Conservation (phyloP, 2,797 vertebrate species). For the Thaleichthys pacificus region DNA sequence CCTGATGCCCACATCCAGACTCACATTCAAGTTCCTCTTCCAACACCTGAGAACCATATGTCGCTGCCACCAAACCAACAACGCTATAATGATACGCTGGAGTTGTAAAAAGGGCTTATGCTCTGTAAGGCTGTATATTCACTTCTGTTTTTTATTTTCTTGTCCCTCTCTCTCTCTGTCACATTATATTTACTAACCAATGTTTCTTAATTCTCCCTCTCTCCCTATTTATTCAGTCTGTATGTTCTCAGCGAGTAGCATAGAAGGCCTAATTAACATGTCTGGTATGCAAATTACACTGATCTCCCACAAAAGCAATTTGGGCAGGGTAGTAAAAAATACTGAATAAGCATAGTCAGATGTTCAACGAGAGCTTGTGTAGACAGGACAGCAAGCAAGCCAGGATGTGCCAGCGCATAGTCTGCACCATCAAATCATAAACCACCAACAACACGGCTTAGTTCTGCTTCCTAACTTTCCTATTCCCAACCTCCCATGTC, state of each 20-base stretch:
- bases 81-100: background rate
- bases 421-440: constrained; percentile 43
- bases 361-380: constrained; percentile 32
- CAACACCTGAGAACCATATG: background rate
- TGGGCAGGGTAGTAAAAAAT: constrained; percentile 31
- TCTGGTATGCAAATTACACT: constrained; percentile 57
- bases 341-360: constrained; percentile 46
- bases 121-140: background rate
- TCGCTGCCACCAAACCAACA: background rate
- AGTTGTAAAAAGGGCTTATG: background rate
- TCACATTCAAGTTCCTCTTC: background rate
- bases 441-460: constrained; percentile 45
- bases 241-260: constrained; percentile 45
- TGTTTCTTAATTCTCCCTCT: background rate
- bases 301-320: constrained; percentile 52
- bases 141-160: background rate
- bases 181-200: background rate
- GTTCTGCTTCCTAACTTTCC: constrained; percentile 43
- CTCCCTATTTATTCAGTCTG: constrained; percentile 21
- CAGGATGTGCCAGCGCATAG: constrained; percentile 42
- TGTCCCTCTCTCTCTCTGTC: background rate
- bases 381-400: constrained; percentile 31
- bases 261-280: constrained; percentile 57
- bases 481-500: constrained; percentile 35
- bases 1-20: background rate